Conservation (phyloP, 2,797 vertebrate species). For the Chelidonichthys spinosus region DNA sequence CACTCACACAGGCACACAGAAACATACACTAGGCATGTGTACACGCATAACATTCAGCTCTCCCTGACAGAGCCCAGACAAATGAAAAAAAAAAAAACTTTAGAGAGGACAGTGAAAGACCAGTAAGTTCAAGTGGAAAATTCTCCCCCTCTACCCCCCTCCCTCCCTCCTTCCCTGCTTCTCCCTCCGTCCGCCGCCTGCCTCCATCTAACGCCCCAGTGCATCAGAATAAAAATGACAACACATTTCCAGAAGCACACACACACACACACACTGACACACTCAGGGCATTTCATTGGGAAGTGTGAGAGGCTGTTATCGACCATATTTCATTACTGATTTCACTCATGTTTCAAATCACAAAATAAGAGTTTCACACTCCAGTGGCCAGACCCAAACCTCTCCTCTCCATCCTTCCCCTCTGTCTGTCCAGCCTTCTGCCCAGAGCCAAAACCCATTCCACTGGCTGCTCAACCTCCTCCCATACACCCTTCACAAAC, state of each 20-base stretch:
- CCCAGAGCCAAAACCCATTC: conserved; percentile 71
- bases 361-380: conserved; percentile 91
- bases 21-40: conserved; percentile 38
- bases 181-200: conserved; percentile 39
- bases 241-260: conserved; percentile 83
- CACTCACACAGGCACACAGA: conserved; percentile 10
- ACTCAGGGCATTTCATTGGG: conserved; percentile 69
- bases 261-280: conserved; percentile 44
- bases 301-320: conserved; percentile 85
- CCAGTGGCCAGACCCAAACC: conserved; percentile 74
- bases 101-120: conserved; percentile 77
- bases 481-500: conserved; percentile 70
- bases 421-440: conserved; percentile 74
- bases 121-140: conserved; percentile 86
- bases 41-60: conserved; percentile 54
- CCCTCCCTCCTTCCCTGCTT: conserved; percentile 18
- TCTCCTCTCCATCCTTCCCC: conserved; percentile 66
- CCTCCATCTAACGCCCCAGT: conserved; percentile 78
- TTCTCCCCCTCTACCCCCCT: conserved; percentile 29
- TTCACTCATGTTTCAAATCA: conserved; percentile 91
- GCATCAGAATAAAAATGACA: conserved; percentile 87
- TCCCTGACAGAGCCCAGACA: conserved; percentile 79
- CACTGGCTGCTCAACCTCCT: conserved; percentile 61
- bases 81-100: conserved; percentile 77
- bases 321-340: conserved; percentile 90